Evolutionary conservation across 2,113 vertebrate species (phyloP), one percentile per base, ranked within the genome.

Genomic region (Podarcis raffonei): DNA sequence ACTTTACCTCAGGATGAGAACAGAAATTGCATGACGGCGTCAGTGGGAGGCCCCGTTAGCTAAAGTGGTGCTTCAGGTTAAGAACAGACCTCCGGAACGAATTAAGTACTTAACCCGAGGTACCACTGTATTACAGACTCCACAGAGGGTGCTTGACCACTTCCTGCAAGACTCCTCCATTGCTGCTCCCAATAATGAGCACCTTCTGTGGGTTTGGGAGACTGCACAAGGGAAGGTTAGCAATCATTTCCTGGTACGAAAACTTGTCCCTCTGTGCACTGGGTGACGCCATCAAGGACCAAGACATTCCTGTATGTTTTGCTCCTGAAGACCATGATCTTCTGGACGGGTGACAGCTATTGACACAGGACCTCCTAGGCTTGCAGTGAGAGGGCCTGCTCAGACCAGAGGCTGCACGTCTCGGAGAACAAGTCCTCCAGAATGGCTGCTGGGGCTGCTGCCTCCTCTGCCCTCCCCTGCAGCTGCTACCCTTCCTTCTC

Each of bases 161-260:
- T 93, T 99, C 99, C 3, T 99, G 97, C 12, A 99, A 92, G 88
- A 99, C 99, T 0, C 99, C 99, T 0, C 99, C 99, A 4, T 99
- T 99, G 5, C 99, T 99, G 0, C 99, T 99, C 0, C 99, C 99
- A 48, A 99, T 99, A 89, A 99, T 98, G 87, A 99, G 7, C 97
- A 99, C 99, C 98, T 99, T 99, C 81, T 98, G 98, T 5, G 99
- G 99, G 74, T 97, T 97, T 20, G 98, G 98, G 90, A 99, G 99
- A 95, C 98, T 98, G 97, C 97, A 98, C 69, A 99, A 94, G 0
- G 99, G 98, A 72, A 99, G 97, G 96, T 99, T 98, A 88, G 98
- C 99, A 13, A 99, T 99, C 99, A 99, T 99, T 95, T 99, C 99
- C 86, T 99, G 99, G 95, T 99, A 99, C 72, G 99, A 98, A 94